Conservation (phyloP, 2,888 invertebrate species). For the Cylloceria caligata region DNA sequence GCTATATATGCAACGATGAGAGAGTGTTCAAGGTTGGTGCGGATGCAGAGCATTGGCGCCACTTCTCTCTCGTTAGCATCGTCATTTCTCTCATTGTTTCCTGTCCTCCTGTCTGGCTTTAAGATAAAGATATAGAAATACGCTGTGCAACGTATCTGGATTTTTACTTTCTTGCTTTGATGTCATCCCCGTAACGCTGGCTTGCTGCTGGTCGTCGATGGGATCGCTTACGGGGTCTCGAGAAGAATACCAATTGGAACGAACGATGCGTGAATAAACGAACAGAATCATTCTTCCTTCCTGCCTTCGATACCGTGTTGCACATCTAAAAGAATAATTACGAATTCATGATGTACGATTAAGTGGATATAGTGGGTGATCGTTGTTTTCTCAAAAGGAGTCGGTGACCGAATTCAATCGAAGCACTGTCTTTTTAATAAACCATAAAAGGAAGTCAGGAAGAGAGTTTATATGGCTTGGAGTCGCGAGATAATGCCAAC, state of each 20-base stretch:
- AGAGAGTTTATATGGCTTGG: not conserved
- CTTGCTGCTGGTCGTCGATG: not conserved
- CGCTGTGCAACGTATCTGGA: not conserved
- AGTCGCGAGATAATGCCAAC: not conserved
- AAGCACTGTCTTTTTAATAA: not conserved
- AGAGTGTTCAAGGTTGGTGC: not conserved
- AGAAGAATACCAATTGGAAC: too few relatives aligned
- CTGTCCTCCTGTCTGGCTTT: not conserved
- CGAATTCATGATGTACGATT: conserved; percentile 9
- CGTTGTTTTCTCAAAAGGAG: not conserved
- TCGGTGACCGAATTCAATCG: not conserved
- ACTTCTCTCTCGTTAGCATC: not conserved
- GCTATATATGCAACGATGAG: not conserved
- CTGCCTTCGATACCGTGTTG: not conserved
- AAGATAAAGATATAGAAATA: not conserved
- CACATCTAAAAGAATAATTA: not conserved
- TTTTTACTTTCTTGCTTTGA: not conserved
- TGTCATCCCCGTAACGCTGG: not conserved
- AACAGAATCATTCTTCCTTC: conserved; percentile 5
- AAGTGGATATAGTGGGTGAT: not conserved
- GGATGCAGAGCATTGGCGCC: not conserved
- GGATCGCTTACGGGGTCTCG: not conserved
- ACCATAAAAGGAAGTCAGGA: not conserved
- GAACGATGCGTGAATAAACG: not conserved
- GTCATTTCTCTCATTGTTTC: not conserved